These are phyloP conservation scores for Onychomys leucogaster DNA, from an alignment of 2,797 vertebrate species.

Conservation along the genomic window DNA sequence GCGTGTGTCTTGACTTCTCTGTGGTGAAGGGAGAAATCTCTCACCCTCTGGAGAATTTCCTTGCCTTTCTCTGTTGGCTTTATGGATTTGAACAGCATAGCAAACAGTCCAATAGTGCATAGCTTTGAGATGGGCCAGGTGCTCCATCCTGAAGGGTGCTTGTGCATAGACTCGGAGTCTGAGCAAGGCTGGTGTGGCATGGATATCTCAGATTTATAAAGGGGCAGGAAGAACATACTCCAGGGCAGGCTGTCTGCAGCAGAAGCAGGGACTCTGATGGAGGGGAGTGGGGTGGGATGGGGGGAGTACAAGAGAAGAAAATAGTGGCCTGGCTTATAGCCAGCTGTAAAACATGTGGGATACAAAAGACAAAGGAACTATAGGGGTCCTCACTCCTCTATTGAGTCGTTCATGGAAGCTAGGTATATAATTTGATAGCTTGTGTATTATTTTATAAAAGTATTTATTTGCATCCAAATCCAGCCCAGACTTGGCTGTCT, in stretches of 20 bases:
- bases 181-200: neutral
- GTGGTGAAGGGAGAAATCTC: slow-evolving; percentile 43
- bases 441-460: neutral
- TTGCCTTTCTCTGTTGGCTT: slow-evolving; percentile 53
- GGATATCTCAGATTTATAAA: neutral
- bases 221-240: neutral
- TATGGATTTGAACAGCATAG: slow-evolving; percentile 18
- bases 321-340: neutral
- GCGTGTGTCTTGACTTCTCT: neutral
- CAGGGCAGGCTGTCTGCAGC: neutral
- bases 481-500: neutral
- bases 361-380: neutral
- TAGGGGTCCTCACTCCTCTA: neutral
- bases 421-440: neutral
- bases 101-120: neutral
- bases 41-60: neutral
- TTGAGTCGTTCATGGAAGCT: neutral
- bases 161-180: neutral
- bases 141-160: neutral
- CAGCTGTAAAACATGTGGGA: neutral
- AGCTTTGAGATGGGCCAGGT: neutral
- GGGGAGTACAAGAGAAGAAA: neutral
- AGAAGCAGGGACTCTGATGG: neutral
- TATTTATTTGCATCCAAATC: slow-evolving; percentile 35
- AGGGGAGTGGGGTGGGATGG: neutral